Base-by-base conservation (phyloP, 2,797 vertebrate species). In the Sebastes cheni region DNA sequence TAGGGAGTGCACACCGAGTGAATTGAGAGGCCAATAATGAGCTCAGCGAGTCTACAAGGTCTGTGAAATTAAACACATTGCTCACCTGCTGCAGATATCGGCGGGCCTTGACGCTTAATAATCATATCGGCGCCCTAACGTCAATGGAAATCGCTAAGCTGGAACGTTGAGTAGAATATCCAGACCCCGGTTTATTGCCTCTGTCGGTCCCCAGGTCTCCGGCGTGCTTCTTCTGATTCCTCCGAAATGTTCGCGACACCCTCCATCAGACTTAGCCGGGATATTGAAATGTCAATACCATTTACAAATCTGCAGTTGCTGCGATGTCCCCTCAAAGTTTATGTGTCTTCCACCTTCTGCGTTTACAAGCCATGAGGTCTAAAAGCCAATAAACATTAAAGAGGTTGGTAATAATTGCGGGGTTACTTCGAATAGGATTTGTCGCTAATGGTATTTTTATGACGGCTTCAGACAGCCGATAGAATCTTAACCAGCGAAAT, bases 31-130 rank as follows among this genome's bases (percentile, higher is more conserved):
- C 88, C 83, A 84, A 88, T 93, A 93, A 93, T 93, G 91, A 93
- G 91, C 85, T 86, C 65, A 58, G 81, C 3, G 60, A 83, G 82
- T 87, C 84, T 88, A 93, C 83, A 88, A 85, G 91, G 83, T 50
- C 88, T 66, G 64, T 80, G 80, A 93, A 93, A 96, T 95, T 90
- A 94, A 94, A 94, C 86, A 66, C 92, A 93, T 94, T 90, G 90
- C 93, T 94, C 93, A 93, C 92, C 88, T 89, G 84, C 86, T 77
- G 86, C 88, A 78, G 82, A 87, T 86, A 80, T 83, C 74, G 23
- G 80, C 78, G 67, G 85, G 83, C 83, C 54, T 88, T 59, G 82
- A 82, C 69, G 87, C 77, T 67, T 61, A 64, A 89, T 85, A 88
- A 92, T 94, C 88, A 92, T 91, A 87, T 89, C 25, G 23, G 55